Evolutionary conservation across 2,113 vertebrate genomes (phyloP).

Genomic region (Camelus dromedarius): DNA sequence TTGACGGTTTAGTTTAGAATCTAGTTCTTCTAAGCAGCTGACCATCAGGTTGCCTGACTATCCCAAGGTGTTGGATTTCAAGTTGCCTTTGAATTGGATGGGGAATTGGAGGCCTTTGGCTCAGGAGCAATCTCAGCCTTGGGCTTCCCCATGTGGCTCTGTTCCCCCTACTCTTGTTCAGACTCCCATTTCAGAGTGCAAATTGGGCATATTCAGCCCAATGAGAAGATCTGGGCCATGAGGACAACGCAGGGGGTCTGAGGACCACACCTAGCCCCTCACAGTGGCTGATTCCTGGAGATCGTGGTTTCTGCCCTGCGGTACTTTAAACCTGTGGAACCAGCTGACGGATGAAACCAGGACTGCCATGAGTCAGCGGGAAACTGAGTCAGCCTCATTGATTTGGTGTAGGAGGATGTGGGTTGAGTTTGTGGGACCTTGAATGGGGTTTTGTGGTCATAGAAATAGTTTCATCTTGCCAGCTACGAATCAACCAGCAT

Average conservation of each 20-base stretch:
- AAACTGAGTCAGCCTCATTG: slow-evolving; percentile 69
- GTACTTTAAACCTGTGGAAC: slow-evolving; percentile 5
- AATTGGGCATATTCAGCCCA: not conserved
- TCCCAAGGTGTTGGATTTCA: slow-evolving; percentile 41
- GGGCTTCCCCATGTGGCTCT: not conserved
- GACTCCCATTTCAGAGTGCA: not conserved
- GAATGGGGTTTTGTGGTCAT: slow-evolving; percentile 23
- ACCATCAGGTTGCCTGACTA: not conserved
- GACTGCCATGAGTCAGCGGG: slow-evolving; percentile 59
- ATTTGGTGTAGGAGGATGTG: slow-evolving; percentile 52
- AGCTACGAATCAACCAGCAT: slow-evolving; percentile 58
- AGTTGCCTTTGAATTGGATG: not conserved
- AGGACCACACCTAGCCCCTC: not conserved
- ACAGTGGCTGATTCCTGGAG: not conserved
- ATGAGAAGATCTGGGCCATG: not conserved
- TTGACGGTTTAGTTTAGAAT: not conserved
- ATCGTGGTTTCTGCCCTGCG: not conserved
- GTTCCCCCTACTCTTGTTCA: not conserved
- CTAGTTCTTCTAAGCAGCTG: not conserved
- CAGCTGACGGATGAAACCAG: slow-evolving; percentile 33
- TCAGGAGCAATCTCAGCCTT: not conserved
- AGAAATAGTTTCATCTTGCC: slow-evolving; percentile 57
- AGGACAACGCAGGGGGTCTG: not conserved
- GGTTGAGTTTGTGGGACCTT: slow-evolving; percentile 5
- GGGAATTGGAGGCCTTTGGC: not conserved